Conservation (phyloP, 2,113 vertebrate species). For the Spea multiplicata region DNA sequence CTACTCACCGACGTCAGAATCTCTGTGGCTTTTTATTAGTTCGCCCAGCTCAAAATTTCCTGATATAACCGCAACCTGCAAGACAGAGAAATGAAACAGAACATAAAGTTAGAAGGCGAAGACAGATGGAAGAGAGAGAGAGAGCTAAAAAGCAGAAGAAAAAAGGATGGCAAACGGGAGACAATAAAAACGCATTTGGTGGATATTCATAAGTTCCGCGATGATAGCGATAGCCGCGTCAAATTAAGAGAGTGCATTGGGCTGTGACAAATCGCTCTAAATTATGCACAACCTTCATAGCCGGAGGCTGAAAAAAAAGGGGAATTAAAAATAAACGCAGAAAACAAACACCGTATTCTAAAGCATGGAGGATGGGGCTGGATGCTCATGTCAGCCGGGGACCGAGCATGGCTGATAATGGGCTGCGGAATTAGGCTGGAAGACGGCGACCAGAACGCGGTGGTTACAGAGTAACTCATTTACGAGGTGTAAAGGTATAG, state of each 20-base stretch:
- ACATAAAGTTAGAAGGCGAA: background rate
- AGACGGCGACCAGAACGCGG: no score
- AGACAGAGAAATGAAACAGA: background rate
- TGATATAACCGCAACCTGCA: constrained; percentile 86
- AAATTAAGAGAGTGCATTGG: constrained; percentile 6
- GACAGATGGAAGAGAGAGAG: background rate
- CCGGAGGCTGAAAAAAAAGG: background rate
- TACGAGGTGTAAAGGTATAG: no score
- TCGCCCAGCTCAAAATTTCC: constrained; percentile 90
- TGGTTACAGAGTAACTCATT: no score
- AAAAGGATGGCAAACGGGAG: background rate
- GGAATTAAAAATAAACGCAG: constrained; percentile 23
- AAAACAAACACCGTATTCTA: constrained; percentile 15
- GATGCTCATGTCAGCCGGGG: no score
- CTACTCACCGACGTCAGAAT: constrained; percentile 80
- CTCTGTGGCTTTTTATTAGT: constrained; percentile 86
- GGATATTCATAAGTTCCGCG: background rate
- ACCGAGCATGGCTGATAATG: no score
- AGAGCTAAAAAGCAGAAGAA: background rate
- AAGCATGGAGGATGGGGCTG: background rate
- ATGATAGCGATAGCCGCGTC: background rate
- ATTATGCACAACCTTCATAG: constrained; percentile 21
- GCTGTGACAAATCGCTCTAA: constrained; percentile 25
- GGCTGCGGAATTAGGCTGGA: no score
- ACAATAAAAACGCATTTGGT: background rate